Percentiles rank a stretch among this genome's conserved stretches.
Evolutionary conservation across 2,797 vertebrate genomes (phyloP).

Genomic region (Macropus fuliginosus): DNA sequence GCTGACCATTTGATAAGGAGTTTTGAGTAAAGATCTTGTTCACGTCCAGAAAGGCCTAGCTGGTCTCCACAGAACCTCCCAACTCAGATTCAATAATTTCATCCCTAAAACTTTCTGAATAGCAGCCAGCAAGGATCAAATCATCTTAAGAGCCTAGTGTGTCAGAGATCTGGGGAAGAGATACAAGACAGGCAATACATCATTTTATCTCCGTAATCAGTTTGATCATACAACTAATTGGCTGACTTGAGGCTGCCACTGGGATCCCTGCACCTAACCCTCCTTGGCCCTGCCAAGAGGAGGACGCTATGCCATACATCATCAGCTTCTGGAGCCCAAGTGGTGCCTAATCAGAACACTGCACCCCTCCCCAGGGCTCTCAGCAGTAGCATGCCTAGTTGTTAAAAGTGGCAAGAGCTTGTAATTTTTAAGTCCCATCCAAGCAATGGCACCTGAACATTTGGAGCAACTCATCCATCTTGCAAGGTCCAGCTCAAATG

Average conservation of each 20-base stretch:
- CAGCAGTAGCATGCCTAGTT: constrained; percentile 9
- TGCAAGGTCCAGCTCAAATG: constrained; percentile 31
- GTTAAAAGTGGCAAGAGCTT: not conserved
- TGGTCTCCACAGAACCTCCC: not conserved
- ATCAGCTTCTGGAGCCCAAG: constrained; percentile 56
- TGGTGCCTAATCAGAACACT: not conserved
- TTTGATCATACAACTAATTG: constrained; percentile 65
- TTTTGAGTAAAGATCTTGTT: not conserved
- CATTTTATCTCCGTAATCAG: constrained; percentile 72
- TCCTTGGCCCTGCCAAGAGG: constrained; percentile 63
- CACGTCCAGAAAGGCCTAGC: not conserved
- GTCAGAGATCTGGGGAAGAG: constrained; percentile 64
- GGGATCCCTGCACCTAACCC: constrained; percentile 50
- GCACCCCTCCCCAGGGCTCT: constrained; percentile 3
- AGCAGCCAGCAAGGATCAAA: constrained; percentile 53
- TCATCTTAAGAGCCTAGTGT: constrained; percentile 55
- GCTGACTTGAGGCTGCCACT: constrained; percentile 43
- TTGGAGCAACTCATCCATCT: not conserved
- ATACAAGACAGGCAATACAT: constrained; percentile 73
- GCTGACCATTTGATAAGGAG: not conserved
- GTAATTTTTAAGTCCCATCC: constrained; percentile 16
- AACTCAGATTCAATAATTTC: not conserved
- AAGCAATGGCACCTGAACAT: not conserved
- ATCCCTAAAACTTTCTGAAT: not conserved
- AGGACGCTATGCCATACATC: constrained; percentile 29